A percentile compares a stretch with the other conserved stretches of the same genome.
phyloP scores from a whole-genome alignment of 2,113 vertebrate genomes.

The Gasterosteus nipponicus region DNA sequence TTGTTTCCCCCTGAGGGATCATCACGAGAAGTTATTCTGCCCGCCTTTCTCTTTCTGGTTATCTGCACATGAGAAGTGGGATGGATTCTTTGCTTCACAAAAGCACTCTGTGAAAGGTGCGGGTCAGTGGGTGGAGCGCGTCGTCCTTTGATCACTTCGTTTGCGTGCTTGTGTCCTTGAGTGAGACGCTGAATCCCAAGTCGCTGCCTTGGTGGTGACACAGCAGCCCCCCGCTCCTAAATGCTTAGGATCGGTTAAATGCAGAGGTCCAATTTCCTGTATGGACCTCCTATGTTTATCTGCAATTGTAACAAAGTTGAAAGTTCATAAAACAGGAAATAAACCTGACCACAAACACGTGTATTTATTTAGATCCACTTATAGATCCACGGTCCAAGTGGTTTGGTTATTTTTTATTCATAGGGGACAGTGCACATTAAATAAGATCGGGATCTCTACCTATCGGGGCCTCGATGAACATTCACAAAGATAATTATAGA shows the following conservation, averaged over 20 bases:
- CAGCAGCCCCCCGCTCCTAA: not conserved
- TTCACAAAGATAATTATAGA: not conserved
- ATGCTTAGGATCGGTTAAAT: not conserved
- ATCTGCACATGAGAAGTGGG: not conserved
- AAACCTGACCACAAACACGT: too few relatives aligned
- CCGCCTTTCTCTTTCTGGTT: not conserved
- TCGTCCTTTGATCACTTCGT: not conserved
- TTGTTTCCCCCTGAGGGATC: constrained; percentile 14
- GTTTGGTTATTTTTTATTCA: not conserved
- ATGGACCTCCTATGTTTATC: not conserved
- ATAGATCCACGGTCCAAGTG: not conserved
- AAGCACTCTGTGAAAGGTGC: not conserved
- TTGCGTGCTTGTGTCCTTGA: not conserved
- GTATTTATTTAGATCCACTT: not conserved
- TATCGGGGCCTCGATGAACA: not conserved
- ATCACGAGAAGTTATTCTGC: constrained; percentile 20
- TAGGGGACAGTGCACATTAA: not conserved
- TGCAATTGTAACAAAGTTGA: not conserved
- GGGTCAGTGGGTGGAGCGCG: not conserved
- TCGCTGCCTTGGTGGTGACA: not conserved
- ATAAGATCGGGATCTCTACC: not conserved
- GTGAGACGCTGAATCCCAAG: not conserved
- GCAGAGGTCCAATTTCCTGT: not conserved
- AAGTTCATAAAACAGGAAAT: not conserved
- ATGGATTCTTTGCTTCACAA: not conserved